phyloP scores from a whole-genome alignment of 1,140 invertebrate genomes.

The Drosophila pseudoananassae region DNA sequence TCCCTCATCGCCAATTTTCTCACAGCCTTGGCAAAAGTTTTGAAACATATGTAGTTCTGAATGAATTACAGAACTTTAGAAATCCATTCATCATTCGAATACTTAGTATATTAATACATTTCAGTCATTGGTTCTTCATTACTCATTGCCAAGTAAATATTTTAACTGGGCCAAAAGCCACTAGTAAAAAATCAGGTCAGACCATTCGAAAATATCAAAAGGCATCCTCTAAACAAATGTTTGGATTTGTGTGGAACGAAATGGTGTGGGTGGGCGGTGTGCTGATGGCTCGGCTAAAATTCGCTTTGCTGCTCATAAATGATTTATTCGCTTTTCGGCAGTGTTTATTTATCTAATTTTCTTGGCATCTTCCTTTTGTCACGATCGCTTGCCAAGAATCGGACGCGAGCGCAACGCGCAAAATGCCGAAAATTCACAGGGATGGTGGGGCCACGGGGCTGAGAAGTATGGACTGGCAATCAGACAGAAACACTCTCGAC shows the following conservation, averaged over 20 bases:
- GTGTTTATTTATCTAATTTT: slow-evolving; percentile 80
- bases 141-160: slow-evolving; percentile 44
- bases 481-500: slow-evolving; percentile 61
- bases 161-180: slow-evolving; percentile 42
- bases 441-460: slow-evolving; percentile 3
- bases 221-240: slow-evolving; percentile 55
- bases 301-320: slow-evolving; percentile 51
- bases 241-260: slow-evolving; percentile 44
- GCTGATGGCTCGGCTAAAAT: slow-evolving; percentile 33
- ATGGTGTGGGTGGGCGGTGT: slow-evolving; percentile 40
- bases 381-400: slow-evolving; percentile 67
- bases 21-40: slow-evolving; percentile 3
- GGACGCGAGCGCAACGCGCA: slow-evolving; percentile 51
- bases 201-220: slow-evolving; percentile 24
- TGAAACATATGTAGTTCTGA: background rate
- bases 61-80: slow-evolving; percentile 30
- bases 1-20: slow-evolving; percentile 4
- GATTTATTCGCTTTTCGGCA: slow-evolving; percentile 68
- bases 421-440: slow-evolving; percentile 57
- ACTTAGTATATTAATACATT: slow-evolving; percentile 1
- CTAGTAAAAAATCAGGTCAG: slow-evolving; percentile 31
- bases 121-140: slow-evolving; percentile 25
- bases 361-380: slow-evolving; percentile 53
- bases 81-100: background rate
- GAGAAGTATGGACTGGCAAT: slow-evolving; percentile 13